phyloP scores from a whole-genome alignment of 2,888 invertebrate species.

The Argyresthia albistria region DNA sequence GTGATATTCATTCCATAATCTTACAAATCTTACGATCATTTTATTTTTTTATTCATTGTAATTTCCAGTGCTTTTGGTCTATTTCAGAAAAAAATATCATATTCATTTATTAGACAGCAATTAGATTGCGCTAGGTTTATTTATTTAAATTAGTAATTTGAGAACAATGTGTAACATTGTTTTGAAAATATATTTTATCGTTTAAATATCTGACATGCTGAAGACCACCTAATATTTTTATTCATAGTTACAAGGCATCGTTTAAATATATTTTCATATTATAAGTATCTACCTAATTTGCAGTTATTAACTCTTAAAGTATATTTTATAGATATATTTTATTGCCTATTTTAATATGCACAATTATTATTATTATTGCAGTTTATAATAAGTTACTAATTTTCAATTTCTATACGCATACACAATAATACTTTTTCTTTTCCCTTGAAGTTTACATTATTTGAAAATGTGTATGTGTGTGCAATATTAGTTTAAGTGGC shows the following conservation, averaged over 20 bases:
- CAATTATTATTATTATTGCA: conserved; percentile 58
- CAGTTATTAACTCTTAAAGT: conserved; percentile 58
- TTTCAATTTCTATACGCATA: conserved; percentile 60
- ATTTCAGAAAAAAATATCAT: neutral
- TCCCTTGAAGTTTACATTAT: conserved; percentile 38
- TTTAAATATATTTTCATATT: conserved; percentile 44
- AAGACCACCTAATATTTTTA: conserved; percentile 6
- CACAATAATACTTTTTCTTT: conserved; percentile 54
- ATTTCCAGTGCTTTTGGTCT: conserved; percentile 37
- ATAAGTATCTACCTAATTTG: conserved; percentile 39
- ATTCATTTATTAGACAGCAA: conserved; percentile 32
- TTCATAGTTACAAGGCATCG: conserved; percentile 24
- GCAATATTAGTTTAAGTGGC: conserved; percentile 68
- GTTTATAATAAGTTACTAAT: conserved; percentile 51
- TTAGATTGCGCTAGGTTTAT: conserved; percentile 66
- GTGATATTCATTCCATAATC: conserved; percentile 66
- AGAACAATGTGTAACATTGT: conserved; percentile 59
- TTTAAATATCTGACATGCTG: conserved; percentile 10
- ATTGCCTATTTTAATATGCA: conserved; percentile 64
- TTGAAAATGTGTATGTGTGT: conserved; percentile 70
- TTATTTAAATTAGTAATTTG: conserved; percentile 25
- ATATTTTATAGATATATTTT: conserved; percentile 66
- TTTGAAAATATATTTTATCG: conserved; percentile 21
- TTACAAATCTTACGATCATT: conserved; percentile 6
- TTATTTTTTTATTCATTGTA: conserved; percentile 46